Evolutionary conservation across 2,113 vertebrate genomes (phyloP).

Genomic region (Pterocles gutturalis): DNA sequence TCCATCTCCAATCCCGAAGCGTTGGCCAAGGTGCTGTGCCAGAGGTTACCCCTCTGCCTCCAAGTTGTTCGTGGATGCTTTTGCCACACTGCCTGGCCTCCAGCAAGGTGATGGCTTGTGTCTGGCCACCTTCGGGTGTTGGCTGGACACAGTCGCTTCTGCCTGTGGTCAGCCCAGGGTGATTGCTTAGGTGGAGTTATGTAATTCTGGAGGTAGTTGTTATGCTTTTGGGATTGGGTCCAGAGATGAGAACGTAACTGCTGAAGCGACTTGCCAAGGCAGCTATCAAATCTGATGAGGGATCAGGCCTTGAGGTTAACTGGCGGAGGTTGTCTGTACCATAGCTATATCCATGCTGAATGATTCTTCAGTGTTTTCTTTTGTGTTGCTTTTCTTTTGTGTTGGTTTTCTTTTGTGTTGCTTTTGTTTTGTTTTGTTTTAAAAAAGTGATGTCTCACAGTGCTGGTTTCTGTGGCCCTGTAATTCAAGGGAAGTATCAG

Average conservation of each 20-base stretch:
- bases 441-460: background rate
- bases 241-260: slow-evolving; percentile 4
- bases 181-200: background rate
- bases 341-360: background rate
- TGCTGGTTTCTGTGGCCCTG: background rate
- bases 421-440: background rate
- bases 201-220: background rate
- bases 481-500: background rate
- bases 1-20: background rate
- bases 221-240: background rate
- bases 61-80: background rate
- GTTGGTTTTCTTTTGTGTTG: background rate
- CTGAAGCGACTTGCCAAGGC: slow-evolving; percentile 25
- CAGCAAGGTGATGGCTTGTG: background rate
- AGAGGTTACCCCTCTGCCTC: background rate
- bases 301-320: slow-evolving; percentile 54
- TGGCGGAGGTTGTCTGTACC: slow-evolving; percentile 24
- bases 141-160: background rate
- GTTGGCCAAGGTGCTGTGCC: background rate
- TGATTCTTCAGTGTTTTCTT: background rate
- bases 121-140: accelerated
- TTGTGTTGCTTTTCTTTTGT: background rate
- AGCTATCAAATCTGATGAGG: slow-evolving; percentile 32
- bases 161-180: background rate
- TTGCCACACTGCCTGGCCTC: accelerated